Evolutionary conservation across 35 echinoderm and acorn worm species (phyloP).

Genomic region (Acanthaster planci): DNA sequence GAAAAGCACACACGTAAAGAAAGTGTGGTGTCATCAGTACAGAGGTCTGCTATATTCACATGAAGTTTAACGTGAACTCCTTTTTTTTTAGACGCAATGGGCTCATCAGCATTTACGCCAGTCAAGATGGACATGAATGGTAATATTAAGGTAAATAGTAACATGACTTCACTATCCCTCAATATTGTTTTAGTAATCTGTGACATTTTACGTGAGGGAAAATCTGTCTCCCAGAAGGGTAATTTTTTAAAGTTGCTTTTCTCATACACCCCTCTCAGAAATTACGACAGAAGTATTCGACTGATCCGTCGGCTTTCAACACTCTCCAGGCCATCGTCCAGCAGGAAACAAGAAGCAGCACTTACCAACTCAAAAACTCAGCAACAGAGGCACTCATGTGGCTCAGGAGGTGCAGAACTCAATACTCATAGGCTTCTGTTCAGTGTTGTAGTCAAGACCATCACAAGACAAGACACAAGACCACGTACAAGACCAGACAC

Average conservation of each 20-base stretch:
- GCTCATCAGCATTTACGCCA: conserved; percentile 83
- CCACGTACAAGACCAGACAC: no score
- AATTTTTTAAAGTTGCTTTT: no score
- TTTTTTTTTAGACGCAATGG: conserved; percentile 65
- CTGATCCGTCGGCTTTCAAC: conserved; percentile 69
- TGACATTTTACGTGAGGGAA: background rate
- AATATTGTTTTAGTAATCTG: background rate
- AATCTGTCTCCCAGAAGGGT: no score
- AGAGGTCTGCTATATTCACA: no score
- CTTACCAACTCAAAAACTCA: conserved; percentile 84
- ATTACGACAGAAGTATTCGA: conserved; percentile 89
- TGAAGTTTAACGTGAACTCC: no score
- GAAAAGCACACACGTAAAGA: no score
- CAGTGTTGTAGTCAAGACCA: no score
- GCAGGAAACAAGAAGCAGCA: conserved; percentile 73
- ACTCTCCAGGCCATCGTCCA: conserved; percentile 79
- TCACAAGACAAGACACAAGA: no score
- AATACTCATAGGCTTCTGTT: no score
- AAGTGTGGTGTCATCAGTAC: background rate
- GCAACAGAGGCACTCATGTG: conserved; percentile 98
- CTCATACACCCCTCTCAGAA: conserved; percentile 47
- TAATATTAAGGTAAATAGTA: conserved; percentile 69
- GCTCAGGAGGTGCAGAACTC: conserved; percentile 81
- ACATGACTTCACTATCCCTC: background rate
- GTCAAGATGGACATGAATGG: conserved; percentile 99